Evolutionary conservation across 2,888 invertebrate genomes (phyloP).

Genomic region (Drosophila aldrichi): DNA sequence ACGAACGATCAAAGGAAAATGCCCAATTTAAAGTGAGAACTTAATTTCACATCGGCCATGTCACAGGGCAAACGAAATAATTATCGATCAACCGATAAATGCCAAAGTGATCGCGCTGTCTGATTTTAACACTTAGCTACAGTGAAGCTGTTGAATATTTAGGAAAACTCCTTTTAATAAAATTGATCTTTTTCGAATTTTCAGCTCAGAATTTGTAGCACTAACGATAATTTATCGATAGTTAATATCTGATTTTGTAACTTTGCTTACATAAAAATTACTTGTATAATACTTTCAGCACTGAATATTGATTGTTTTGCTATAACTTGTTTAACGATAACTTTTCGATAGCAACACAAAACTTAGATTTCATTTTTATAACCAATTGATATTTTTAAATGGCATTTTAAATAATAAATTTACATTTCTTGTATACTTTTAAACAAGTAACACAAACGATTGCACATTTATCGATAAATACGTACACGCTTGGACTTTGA

Average conservation of each 20-base stretch:
- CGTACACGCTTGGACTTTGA: background rate
- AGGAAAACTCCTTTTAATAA: background rate
- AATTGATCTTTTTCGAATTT: background rate
- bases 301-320: background rate
- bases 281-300: background rate
- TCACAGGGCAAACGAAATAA: constrained; percentile 10
- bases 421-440: background rate
- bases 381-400: background rate
- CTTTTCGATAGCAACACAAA: background rate
- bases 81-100: constrained; percentile 32
- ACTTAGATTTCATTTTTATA: background rate
- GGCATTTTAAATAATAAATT: background rate
- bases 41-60: constrained; percentile 14
- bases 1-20: constrained; percentile 15
- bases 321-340: background rate
- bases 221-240: background rate
- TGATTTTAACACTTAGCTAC: background rate
- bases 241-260: background rate
- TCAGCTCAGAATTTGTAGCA: background rate
- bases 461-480: background rate
- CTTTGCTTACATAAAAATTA: background rate
- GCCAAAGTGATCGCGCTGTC: background rate
- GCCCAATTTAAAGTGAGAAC: constrained; percentile 12
- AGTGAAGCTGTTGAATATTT: background rate
- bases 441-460: background rate